A percentile compares a stretch with the other conserved stretches of the same genome.
These are phyloP conservation scores for Diacarnus erythraeanus DNA, from an alignment of 37 sponge, comb jelly and placozoan species.

Conservation along the genomic window DNA sequence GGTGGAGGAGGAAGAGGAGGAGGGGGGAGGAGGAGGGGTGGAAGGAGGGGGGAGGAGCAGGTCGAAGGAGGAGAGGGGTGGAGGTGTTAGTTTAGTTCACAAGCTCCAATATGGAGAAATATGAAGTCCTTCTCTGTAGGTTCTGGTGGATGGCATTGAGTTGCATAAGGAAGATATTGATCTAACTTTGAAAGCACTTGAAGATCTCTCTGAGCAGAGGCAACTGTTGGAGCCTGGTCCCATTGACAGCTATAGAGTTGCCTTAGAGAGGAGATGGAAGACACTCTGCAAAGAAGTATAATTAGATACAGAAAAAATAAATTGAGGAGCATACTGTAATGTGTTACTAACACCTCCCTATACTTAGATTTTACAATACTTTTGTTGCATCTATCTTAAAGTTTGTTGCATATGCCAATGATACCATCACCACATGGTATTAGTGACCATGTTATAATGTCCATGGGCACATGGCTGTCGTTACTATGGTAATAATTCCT, in stretches of 20 bases:
- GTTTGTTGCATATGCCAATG: too few species aligned
- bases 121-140: neutral
- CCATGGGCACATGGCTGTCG: too few species aligned
- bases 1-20: too few species aligned
- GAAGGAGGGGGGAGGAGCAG: too few species aligned
- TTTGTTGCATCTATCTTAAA: too few species aligned
- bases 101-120: too few species aligned
- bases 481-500: too few species aligned
- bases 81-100: too few species aligned
- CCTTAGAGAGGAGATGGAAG: slow-evolving; percentile 39
- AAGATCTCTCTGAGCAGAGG: slow-evolving; percentile 12
- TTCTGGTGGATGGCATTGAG: slow-evolving; percentile 19
- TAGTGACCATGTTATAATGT: too few species aligned
- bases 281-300: slow-evolving; percentile 41
- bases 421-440: too few species aligned
- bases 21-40: too few species aligned
- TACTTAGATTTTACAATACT: neutral
- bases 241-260: slow-evolving; percentile 14
- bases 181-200: slow-evolving; percentile 21
- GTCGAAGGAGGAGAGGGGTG: too few species aligned
- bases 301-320: neutral
- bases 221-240: slow-evolving; percentile 35
- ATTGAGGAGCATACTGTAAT: neutral
- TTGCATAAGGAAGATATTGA: slow-evolving; percentile 39
- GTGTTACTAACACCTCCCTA: neutral